Evolutionary conservation across 2,888 invertebrate species (phyloP), one percentile per base, ranked within the genome.

Genomic region (Hypomecis punctinalis): DNA sequence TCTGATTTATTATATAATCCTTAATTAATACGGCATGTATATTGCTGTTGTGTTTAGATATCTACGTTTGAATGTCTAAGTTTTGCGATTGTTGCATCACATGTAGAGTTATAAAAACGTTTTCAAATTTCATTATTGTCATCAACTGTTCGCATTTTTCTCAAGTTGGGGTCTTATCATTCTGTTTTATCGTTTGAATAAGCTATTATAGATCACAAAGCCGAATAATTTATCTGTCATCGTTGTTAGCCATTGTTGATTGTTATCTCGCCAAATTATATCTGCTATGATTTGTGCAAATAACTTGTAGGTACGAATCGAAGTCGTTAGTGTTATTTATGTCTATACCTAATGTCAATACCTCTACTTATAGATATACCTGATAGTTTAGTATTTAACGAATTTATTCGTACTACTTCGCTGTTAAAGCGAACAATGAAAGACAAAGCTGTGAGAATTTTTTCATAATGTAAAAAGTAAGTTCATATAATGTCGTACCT

Each of bases 401-500:
- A 91, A 91, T 91, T 91, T 90, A 90, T 86, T 89, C 88, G 80
- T 89, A 88, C 84, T 88, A 85, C 81, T 65, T 90, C 91, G 91
- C 90, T 86, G 74, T 74, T 75, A 84, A 84, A 63, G 92, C 91
- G 91, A 91, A 87, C 88, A 89, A 93, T 91, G 93, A 93, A 93
- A 93, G 93, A 93, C 93, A 93, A 92, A 93, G 89, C 65, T 66
- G 65, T 66, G 65, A 66, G 65, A 66, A 66, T 90, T 90, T 88
- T 88, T 85, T 88, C 90, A 79, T 91, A 91, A 85, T 91, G 89
- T 91, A 91, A 88, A 89, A 89, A 86, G 86, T 91, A 88, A 90
- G 88, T 88, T 88, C 86, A 85, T 89, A 89, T 86, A 54, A 37
- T 40, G 84, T 85, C 79, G 75, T 90, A 47, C 10, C 56, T 56